A percentile compares a stretch with the other conserved stretches of the same genome.
Evolutionary conservation across 2,113 vertebrate genomes (phyloP).

Genomic region (Isichthys henryi): DNA sequence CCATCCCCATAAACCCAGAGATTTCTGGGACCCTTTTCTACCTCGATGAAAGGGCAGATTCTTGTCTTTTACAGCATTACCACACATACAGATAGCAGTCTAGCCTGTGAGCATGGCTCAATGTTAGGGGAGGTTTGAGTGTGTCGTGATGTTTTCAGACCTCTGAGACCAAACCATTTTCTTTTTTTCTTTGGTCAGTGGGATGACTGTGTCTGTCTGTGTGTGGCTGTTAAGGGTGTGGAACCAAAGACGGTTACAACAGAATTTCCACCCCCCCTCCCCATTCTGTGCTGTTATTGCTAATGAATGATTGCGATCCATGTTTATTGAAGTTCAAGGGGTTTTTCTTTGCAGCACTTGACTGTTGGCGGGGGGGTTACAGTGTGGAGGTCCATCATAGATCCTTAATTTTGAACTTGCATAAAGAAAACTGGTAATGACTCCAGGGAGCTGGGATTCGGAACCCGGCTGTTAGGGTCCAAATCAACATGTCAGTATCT

Average conservation of each 20-base stretch:
- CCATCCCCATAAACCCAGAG: not conserved
- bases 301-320: not conserved
- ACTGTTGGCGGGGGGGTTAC: not conserved
- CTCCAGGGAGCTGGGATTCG: not conserved
- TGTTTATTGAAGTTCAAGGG: not conserved
- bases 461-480: not conserved
- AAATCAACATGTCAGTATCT: not conserved
- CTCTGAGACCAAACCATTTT: not conserved
- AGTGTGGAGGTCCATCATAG: not conserved
- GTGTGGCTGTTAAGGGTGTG: constrained; percentile 15
- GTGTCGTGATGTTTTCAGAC: not conserved
- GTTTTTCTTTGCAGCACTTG: not conserved
- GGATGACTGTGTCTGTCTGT: constrained; percentile 4
- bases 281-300: not conserved
- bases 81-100: not conserved
- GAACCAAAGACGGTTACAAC: not conserved
- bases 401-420: constrained; percentile 15
- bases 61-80: constrained; percentile 3
- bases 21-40: not conserved
- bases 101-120: not conserved
- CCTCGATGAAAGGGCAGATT: not conserved
- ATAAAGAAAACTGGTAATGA: not conserved
- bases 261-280: not conserved
- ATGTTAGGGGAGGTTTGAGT: not conserved
- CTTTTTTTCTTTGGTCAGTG: not conserved